Evolutionary conservation across 1,140 invertebrate genomes (phyloP).

Genomic region (Pseudachorutes palmiensis): DNA sequence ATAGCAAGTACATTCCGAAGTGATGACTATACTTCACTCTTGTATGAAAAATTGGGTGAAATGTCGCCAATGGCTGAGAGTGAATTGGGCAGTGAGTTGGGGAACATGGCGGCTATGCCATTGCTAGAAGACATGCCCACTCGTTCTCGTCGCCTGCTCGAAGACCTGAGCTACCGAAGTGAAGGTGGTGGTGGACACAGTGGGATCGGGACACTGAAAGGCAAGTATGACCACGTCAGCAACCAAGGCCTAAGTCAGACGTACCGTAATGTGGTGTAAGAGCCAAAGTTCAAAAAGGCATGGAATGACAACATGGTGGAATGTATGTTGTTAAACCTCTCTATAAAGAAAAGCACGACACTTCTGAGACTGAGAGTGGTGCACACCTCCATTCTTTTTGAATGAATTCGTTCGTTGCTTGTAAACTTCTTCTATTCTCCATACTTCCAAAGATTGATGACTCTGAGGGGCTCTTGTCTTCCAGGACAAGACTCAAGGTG

Average conservation of each 20-base stretch:
- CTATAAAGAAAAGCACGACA: neutral
- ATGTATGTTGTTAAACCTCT: conserved; percentile 6
- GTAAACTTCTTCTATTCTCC: neutral
- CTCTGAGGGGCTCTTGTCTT: neutral
- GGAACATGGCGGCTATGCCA: conserved; percentile 52
- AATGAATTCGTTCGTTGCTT: neutral
- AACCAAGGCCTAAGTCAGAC: conserved; percentile 32
- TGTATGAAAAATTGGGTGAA: conserved; percentile 45
- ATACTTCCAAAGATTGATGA: neutral
- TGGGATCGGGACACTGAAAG: conserved; percentile 40
- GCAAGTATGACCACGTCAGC: conserved; percentile 40
- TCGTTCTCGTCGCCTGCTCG: conserved; percentile 52
- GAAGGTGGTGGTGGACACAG: conserved; percentile 14
- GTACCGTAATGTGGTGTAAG: conserved; percentile 38
- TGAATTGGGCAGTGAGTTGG: conserved; percentile 41
- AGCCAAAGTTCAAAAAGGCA: conserved; percentile 28
- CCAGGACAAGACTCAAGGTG: neutral
- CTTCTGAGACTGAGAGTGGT: neutral
- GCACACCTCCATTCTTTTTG: neutral
- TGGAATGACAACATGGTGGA: conserved; percentile 25
- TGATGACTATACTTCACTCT: conserved; percentile 44
- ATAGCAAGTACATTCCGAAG: conserved; percentile 49
- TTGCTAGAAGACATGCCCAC: conserved; percentile 55
- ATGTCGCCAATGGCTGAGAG: conserved; percentile 45
- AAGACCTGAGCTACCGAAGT: conserved; percentile 45